Evolutionary conservation across 2,113 vertebrate species (phyloP).

Genomic region (Dasypus novemcinctus): DNA sequence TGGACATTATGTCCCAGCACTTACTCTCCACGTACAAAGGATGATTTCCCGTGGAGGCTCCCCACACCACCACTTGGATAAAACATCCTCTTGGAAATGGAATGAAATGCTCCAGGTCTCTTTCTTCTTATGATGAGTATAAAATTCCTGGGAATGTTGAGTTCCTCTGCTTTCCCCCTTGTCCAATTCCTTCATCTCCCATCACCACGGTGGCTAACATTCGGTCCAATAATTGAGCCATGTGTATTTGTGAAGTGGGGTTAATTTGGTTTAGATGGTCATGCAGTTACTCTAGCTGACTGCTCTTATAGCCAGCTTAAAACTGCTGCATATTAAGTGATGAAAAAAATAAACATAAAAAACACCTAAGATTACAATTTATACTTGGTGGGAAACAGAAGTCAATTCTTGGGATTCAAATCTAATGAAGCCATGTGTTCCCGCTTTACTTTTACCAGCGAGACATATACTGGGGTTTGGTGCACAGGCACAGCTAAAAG

Average conservation of each 20-base stretch:
- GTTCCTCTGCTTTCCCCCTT: neutral
- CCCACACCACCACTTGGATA: neutral
- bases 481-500: neutral
- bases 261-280: neutral
- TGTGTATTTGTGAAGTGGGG: neutral
- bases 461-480: accelerated
- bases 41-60: neutral
- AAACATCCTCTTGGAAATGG: neutral
- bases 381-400: neutral
- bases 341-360: too few relatives aligned
- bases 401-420: neutral
- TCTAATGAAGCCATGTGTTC: accelerated
- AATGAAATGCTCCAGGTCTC: neutral
- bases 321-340: neutral
- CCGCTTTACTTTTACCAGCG: accelerated
- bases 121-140: neutral
- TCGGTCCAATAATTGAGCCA: too few relatives aligned
- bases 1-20: neutral
- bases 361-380: neutral
- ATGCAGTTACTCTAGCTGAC: neutral
- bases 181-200: too few relatives aligned
- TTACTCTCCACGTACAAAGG: neutral
- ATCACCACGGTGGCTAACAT: neutral
- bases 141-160: accelerated
- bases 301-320: neutral